Percentiles rank a stretch among this genome's conserved stretches.
Evolutionary conservation across 2,888 invertebrate species (phyloP).

Genomic region (Phaedon cochleariae): DNA sequence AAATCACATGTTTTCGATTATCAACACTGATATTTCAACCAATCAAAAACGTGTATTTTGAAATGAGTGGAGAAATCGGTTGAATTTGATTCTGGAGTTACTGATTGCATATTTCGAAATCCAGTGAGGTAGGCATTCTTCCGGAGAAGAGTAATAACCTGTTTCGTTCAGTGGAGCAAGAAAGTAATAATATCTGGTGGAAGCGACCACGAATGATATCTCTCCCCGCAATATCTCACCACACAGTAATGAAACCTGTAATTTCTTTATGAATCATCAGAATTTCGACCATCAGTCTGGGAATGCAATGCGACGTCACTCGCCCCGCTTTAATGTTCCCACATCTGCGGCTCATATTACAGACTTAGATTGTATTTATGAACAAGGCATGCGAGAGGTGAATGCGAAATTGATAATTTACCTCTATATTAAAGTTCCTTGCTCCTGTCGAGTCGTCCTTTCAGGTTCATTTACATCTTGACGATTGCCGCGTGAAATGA

Average conservation of each 20-base stretch:
- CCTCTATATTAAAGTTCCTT: conserved; percentile 44
- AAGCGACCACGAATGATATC: background rate
- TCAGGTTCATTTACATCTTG: conserved; percentile 37
- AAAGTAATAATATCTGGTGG: too few species aligned
- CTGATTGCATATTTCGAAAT: too few species aligned
- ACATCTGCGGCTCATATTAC: conserved; percentile 56
- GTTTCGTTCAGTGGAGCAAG: too few species aligned
- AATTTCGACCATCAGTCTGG: conserved; percentile 51
- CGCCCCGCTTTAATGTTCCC: conserved; percentile 52
- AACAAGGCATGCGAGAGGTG: conserved; percentile 57
- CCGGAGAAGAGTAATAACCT: too few species aligned
- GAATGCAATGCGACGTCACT: conserved; percentile 55
- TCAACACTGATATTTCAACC: too few species aligned
- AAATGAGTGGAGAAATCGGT: too few species aligned
- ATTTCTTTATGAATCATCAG: conserved; percentile 53
- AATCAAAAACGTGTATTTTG: too few species aligned
- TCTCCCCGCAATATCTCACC: background rate
- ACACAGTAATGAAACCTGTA: conserved; percentile 42
- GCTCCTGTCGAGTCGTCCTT: conserved; percentile 26
- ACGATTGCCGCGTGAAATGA: conserved; percentile 13
- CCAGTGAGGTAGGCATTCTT: too few species aligned
- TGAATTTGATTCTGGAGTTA: too few species aligned
- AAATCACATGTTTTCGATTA: too few species aligned
- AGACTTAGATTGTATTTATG: conserved; percentile 54
- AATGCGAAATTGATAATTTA: conserved; percentile 54